These are phyloP conservation scores for Cheilosia urbana DNA, from an alignment of 2,888 invertebrate genomes.

Conservation along the genomic window DNA sequence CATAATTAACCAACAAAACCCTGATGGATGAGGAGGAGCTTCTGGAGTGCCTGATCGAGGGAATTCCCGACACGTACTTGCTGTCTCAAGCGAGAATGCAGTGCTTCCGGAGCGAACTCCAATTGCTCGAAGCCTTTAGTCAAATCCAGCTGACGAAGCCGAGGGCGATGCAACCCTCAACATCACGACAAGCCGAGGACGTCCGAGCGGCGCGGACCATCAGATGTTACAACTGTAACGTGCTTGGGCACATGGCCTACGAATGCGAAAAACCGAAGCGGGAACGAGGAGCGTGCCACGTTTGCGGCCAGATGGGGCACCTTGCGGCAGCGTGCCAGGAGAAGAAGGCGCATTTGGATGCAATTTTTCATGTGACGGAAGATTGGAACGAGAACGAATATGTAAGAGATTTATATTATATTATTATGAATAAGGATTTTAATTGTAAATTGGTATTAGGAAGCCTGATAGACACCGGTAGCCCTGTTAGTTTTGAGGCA, in stretches of 20 bases:
- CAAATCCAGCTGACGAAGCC: slow-evolving; percentile 16
- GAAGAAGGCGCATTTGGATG: slow-evolving; percentile 13
- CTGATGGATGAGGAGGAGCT: slow-evolving; percentile 76
- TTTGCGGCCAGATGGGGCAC: slow-evolving; percentile 58
- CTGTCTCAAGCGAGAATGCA: slow-evolving; percentile 31
- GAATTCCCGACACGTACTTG: slow-evolving; percentile 44
- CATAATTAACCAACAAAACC: slow-evolving; percentile 62
- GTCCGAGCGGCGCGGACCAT: background rate
- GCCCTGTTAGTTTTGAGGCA: slow-evolving; percentile 48
- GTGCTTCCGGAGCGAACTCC: slow-evolving; percentile 21
- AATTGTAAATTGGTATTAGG: slow-evolving; percentile 59
- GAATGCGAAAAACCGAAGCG: slow-evolving; percentile 64
- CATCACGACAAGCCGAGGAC: background rate
- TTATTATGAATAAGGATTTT: slow-evolving; percentile 50
- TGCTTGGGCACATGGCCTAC: slow-evolving; percentile 51
- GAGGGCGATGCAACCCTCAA: background rate
- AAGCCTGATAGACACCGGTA: slow-evolving; percentile 68
- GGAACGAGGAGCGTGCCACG: slow-evolving; percentile 48
- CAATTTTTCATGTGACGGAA: slow-evolving; percentile 9
- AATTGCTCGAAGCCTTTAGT: slow-evolving; percentile 37
- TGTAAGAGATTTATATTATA: slow-evolving; percentile 54
- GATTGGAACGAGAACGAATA: slow-evolving; percentile 46
- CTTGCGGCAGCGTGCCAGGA: slow-evolving; percentile 57
- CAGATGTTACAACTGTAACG: slow-evolving; percentile 64
- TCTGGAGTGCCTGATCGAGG: slow-evolving; percentile 69